Percentiles rank a stretch among this genome's conserved stretches.
These are phyloP conservation scores for Xiphophorus hellerii DNA, from an alignment of 2,113 vertebrate species.

Conservation along the genomic window DNA sequence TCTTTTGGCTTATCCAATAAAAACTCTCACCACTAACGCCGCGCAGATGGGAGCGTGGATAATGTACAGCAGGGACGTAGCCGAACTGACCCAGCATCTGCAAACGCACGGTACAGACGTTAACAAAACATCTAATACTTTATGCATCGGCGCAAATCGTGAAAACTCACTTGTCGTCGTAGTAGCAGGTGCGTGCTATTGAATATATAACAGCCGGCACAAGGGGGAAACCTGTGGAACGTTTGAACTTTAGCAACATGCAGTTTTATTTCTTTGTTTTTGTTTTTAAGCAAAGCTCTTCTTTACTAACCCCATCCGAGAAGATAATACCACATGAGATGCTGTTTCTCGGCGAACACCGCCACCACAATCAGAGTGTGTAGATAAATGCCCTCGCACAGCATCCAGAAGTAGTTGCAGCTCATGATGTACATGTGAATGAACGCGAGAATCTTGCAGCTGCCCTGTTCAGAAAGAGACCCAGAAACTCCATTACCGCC, in stretches of 20 bases:
- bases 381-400: constrained; percentile 97
- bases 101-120: neutral
- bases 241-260: neutral
- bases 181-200: constrained; percentile 88
- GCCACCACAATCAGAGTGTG: constrained; percentile 98
- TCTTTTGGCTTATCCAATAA: too few species aligned
- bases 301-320: constrained; percentile 89
- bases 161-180: constrained; percentile 91
- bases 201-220: constrained; percentile 92
- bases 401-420: constrained; percentile 99
- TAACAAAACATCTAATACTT: neutral
- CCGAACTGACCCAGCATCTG: constrained; percentile 95
- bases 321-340: constrained; percentile 95
- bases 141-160: too few species aligned
- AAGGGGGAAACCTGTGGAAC: constrained; percentile 88
- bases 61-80: constrained; percentile 93
- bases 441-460: constrained; percentile 91
- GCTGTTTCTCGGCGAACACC: constrained; percentile 96
- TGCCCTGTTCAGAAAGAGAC: constrained; percentile 71
- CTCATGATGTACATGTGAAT: constrained; percentile 92
- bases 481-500: rapidly evolving
- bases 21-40: constrained; percentile 87
- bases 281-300: too few species aligned
- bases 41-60: constrained; percentile 96
- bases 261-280: neutral